phyloP scores from a whole-genome alignment of 1,140 invertebrate genomes.

The Spodoptera litura region DNA sequence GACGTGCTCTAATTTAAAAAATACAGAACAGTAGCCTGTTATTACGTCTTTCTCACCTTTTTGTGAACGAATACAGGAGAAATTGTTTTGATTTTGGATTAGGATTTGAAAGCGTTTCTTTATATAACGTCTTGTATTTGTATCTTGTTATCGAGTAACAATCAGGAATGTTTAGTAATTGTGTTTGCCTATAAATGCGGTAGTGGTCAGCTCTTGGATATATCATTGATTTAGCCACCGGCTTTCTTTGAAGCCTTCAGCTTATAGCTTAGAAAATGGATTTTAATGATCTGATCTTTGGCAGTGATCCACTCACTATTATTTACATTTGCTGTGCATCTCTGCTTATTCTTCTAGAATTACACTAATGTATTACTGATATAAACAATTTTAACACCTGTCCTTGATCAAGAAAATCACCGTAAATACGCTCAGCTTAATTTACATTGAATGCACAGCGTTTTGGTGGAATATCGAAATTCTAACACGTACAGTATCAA shows the following conservation, averaged over 20 bases:
- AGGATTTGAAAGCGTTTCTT: neutral
- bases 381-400: neutral
- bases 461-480: slow-evolving; percentile 17
- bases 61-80: slow-evolving; percentile 19
- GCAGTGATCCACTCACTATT: no score
- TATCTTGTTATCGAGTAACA: neutral
- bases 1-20: slow-evolving; percentile 49
- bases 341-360: no score
- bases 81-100: slow-evolving; percentile 6
- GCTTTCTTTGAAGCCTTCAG: no score
- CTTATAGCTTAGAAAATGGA: no score
- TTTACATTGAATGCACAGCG: slow-evolving; percentile 13
- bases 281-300: no score
- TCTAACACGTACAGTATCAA: slow-evolving; percentile 16
- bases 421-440: neutral
- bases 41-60: slow-evolving; percentile 37
- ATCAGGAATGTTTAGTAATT: neutral
- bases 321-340: no score
- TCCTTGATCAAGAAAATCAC: slow-evolving; percentile 2
- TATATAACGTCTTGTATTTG: neutral
- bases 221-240: no score
- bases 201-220: no score
- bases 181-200: neutral
- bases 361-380: neutral
- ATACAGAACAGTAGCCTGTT: slow-evolving; percentile 28